Base-by-base conservation (phyloP, 2,888 invertebrate species). In the Poecilobothrus nobilitatus region DNA sequence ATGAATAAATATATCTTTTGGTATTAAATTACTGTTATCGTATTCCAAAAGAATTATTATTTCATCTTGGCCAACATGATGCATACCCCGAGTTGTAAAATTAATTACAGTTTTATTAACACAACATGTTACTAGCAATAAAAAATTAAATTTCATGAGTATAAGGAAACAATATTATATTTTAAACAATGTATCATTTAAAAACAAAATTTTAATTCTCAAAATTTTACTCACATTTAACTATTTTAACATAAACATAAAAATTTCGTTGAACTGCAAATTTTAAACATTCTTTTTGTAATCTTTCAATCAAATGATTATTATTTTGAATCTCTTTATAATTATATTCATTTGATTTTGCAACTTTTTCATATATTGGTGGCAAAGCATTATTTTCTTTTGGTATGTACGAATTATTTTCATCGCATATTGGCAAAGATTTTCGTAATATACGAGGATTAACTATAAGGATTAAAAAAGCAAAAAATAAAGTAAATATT, bases 41-140 rank as follows among this genome's bases (percentile, higher is more conserved):
- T 86, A 82, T 79, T 92, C 91, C 27, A 94, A 80, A 62, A 93
- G 78, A 69, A 92, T 85, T 65, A 92, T 86, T 22, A 94, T 83
- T 82, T 94, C 94, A 77, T 93, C 92, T 77, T 92, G 93, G 2
- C 91, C 92, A 21, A 92, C 91, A 70, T 88, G 88, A 70, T 88
- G 88, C 79, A 94, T 83, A 18, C 94, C 94, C 73, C 86, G 84
- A 0, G 91, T 90, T 27, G 89, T 87, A 75, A 92, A 89, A 78
- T 90, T 91, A 87, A 93, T 91, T 70, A 89, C 89, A 71, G 84
- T 84, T 74, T 86, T 87, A 76, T 89, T 88, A 71, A 90, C 86
- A 77, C 90, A 91, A 77, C 92, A 92, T 75, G 88, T 88, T 83
- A 92, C 91, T 91, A 76, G 44, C 83, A 70, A 68, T 21, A 37